Percentiles rank a stretch among this genome's conserved stretches.
These are phyloP conservation scores for Drosophila nigritarsus DNA, from an alignment of 2,888 invertebrate genomes.

Conservation along the genomic window DNA sequence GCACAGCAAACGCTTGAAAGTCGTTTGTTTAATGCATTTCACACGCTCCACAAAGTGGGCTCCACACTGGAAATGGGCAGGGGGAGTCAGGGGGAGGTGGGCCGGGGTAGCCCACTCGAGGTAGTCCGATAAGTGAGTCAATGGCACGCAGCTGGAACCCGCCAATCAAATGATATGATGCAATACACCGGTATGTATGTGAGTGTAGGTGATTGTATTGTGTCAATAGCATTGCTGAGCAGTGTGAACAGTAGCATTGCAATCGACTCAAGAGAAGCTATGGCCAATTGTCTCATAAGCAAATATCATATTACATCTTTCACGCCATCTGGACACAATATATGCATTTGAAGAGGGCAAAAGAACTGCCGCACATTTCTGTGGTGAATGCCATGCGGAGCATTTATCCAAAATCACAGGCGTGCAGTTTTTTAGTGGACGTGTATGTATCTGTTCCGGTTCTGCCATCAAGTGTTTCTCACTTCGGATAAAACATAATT, in stretches of 20 bases:
- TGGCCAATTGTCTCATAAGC: neutral
- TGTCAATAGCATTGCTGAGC: neutral
- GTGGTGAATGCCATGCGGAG: conserved; percentile 45
- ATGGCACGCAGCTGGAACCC: conserved; percentile 21
- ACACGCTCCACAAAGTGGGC: conserved; percentile 48
- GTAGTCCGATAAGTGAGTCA: conserved; percentile 49
- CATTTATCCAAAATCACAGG: conserved; percentile 77
- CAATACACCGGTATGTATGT: neutral
- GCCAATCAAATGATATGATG: conserved; percentile 16
- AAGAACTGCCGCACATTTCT: conserved; percentile 55
- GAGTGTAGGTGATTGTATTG: neutral
- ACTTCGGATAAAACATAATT: conserved; percentile 67
- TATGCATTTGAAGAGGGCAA: neutral
- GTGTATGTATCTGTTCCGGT: conserved; percentile 52
- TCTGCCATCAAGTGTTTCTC: conserved; percentile 22
- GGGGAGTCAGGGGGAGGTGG: conserved; percentile 2
- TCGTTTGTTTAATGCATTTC: conserved; percentile 67
- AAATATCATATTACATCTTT: neutral
- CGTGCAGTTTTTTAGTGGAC: conserved; percentile 61
- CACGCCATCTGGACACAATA: neutral
- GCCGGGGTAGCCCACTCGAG: conserved; percentile 25
- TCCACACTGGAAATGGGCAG: conserved; percentile 31
- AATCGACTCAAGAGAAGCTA: neutral
- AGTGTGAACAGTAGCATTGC: neutral
- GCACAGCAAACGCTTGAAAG: conserved; percentile 73